Evolutionary conservation across 1,140 invertebrate species (phyloP).

Genomic region (Drosophila tani): DNA sequence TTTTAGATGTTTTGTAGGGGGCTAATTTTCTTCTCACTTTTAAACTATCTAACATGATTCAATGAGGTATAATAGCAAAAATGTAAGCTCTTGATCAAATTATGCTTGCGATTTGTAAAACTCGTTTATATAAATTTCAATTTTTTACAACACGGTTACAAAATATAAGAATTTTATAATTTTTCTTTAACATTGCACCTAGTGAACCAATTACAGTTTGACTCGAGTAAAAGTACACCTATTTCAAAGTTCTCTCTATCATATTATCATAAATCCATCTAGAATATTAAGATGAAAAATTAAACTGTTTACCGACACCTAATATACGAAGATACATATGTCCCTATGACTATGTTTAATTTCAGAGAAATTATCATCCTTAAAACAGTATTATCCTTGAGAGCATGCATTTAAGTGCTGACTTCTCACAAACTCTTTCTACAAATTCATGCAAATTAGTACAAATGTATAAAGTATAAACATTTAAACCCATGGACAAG

Average conservation of each 20-base stretch:
- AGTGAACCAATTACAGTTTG: neutral
- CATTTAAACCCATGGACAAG: neutral
- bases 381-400: neutral
- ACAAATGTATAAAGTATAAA: neutral
- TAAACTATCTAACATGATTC: neutral
- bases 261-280: neutral
- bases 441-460: conserved; percentile 13
- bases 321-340: no score
- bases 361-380: neutral
- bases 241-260: neutral
- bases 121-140: no score
- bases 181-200: no score
- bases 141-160: no score
- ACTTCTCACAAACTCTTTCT: neutral
- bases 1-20: neutral
- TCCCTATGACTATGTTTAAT: no score
- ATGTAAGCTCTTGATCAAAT: no score
- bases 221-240: neutral
- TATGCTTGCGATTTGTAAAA: no score
- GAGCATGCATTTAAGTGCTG: neutral
- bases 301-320: neutral
- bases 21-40: neutral
- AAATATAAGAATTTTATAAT: no score
- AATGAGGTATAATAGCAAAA: neutral
- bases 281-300: neutral